Evolutionary conservation across 2,888 invertebrate genomes (phyloP), one percentile per base, ranked within the genome.

Genomic region (Diaperis boleti): DNA sequence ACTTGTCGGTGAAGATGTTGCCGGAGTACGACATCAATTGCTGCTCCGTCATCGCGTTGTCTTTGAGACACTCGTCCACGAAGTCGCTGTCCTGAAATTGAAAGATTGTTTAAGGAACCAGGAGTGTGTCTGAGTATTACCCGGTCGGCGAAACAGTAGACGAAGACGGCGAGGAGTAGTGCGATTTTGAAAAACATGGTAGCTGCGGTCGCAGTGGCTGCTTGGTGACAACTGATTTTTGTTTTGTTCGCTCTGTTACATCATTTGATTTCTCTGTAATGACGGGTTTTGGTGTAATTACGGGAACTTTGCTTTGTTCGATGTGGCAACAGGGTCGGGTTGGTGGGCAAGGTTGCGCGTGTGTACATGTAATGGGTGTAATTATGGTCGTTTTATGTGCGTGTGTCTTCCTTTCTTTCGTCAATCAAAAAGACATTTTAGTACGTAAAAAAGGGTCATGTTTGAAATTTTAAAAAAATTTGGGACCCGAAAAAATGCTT

Each of bases 41-140:
- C 14, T 29, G 1, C 17, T 50, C 35, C 10, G 37, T 50, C n/a
- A 50, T 8, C 17, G 6, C 18, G 18, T 31, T 35, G 17, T 47
- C 31, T 10, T 47, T 2, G 13, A 45, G n/a, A 5, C 26, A 22
- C 11, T 22, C 29, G 4, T 45, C 11, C 10, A 17, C 3, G 20
- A 45, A 35, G 5, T 35, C 14, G 5, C 10, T 35, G 14, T 35
- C 35, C 35, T 35, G 14, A 35, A 35, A 35, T 1, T 2, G 35
- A 2, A 5, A 26, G 6, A 3, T 3, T 20, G 6, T 6, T 20
- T 20, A 4, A 20, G 6, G 6, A 26, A 26, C 6, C n/a, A 2
- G 2, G 26, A 26, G n/a, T 8, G n/a, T 2, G 2, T 2, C 1
- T 8, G n/a, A 26, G n/a, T 3, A 5, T 26, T 26, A 26, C 26